These are phyloP conservation scores for Scaptomyza parva DNA, from an alignment of 2,888 invertebrate genomes.

Conservation along the genomic window DNA sequence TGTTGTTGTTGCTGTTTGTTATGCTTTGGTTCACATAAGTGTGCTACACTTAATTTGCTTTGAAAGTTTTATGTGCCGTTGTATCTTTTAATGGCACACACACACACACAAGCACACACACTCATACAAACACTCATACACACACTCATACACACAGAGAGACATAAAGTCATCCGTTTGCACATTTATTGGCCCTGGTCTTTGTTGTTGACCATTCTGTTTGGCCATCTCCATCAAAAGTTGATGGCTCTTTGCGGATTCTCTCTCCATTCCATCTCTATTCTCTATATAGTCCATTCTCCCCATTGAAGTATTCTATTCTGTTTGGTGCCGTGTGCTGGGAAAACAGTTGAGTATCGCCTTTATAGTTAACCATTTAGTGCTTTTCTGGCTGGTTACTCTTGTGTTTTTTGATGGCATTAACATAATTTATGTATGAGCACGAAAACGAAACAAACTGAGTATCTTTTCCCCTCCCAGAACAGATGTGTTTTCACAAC, in stretches of 20 bases:
- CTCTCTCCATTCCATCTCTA: neutral
- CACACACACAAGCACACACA: neutral
- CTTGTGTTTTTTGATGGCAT: slow-evolving; percentile 72
- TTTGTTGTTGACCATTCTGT: slow-evolving; percentile 45
- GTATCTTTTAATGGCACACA: slow-evolving; percentile 64
- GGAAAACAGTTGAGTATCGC: slow-evolving; percentile 37
- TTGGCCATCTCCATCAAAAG: slow-evolving; percentile 40
- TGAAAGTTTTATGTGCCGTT: slow-evolving; percentile 66
- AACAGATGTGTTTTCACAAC: slow-evolving; percentile 20
- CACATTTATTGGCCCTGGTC: slow-evolving; percentile 52
- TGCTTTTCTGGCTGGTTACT: slow-evolving; percentile 76
- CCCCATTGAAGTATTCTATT: slow-evolving; percentile 28
- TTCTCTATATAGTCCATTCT: neutral
- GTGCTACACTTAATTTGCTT: slow-evolving; percentile 67
- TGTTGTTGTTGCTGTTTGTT: too few relatives aligned
- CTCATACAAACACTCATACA: neutral
- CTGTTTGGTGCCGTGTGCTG: slow-evolving; percentile 32
- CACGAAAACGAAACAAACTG: slow-evolving; percentile 57
- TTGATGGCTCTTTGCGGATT: slow-evolving; percentile 40
- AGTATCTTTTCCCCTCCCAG: slow-evolving; percentile 19
- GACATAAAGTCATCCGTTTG: slow-evolving; percentile 68
- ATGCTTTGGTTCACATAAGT: slow-evolving; percentile 46
- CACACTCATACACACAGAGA: neutral
- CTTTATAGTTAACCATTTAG: slow-evolving; percentile 67
- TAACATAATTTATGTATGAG: slow-evolving; percentile 79